Conservation (phyloP, 1,140 invertebrate species). For the Colletes gigas region DNA sequence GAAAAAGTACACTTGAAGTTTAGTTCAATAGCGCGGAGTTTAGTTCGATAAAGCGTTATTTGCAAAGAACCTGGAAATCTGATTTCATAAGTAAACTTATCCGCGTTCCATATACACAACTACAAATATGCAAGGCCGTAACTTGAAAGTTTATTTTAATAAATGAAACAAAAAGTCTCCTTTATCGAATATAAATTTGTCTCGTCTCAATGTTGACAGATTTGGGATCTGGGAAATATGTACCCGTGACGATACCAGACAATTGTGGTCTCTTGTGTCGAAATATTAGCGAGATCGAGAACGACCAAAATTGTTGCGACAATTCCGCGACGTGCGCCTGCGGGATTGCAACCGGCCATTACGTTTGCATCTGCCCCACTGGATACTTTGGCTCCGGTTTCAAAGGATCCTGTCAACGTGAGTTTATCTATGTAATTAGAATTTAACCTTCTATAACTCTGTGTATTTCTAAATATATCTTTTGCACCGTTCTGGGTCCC, state of each 20-base stretch:
- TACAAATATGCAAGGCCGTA: no score
- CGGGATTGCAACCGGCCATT: slow-evolving; percentile 86
- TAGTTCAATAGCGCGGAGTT: no score
- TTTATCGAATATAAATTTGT: no score
- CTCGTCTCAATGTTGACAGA: slow-evolving; percentile 78
- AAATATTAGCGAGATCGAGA: slow-evolving; percentile 44
- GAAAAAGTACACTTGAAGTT: no score
- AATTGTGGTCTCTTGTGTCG: slow-evolving; percentile 83
- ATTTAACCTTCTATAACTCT: background rate
- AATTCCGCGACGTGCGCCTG: slow-evolving; percentile 84
- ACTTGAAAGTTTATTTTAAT: no score
- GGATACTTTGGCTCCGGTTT: slow-evolving; percentile 87
- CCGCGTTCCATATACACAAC: no score
- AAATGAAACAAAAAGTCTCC: no score
- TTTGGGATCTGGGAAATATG: slow-evolving; percentile 83
- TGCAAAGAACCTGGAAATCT: no score
- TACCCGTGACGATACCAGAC: slow-evolving; percentile 77
- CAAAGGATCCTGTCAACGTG: slow-evolving; percentile 83
- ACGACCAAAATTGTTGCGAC: slow-evolving; percentile 83
- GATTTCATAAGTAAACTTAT: no score
- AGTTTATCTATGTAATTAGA: slow-evolving; percentile 65
- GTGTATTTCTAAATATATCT: no score
- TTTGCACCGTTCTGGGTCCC: no score
- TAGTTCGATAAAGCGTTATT: no score
- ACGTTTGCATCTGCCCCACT: slow-evolving; percentile 85